Percentiles rank a stretch among this genome's conserved stretches.
These are phyloP conservation scores for Agrilus cyanescens DNA, from an alignment of 2,888 invertebrate species.

Conservation along the genomic window DNA sequence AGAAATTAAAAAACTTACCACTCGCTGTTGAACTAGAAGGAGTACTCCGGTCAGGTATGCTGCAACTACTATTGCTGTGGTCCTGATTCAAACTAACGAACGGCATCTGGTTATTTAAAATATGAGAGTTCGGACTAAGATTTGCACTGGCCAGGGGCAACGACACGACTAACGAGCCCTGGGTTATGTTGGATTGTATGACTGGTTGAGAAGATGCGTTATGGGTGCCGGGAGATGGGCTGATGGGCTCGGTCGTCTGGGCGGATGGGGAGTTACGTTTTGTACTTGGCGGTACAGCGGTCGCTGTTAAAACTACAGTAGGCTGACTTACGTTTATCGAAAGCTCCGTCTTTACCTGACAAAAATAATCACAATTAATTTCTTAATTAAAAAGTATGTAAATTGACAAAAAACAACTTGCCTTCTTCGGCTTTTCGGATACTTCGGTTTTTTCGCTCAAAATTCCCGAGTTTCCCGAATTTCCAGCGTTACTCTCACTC, in stretches of 20 bases:
- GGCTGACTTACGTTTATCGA: neutral
- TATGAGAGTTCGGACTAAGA: slow-evolving; percentile 30
- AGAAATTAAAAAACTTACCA: neutral
- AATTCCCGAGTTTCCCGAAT: neutral
- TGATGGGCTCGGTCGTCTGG: slow-evolving; percentile 9
- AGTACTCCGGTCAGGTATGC: slow-evolving; percentile 1
- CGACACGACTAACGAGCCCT: slow-evolving; percentile 43
- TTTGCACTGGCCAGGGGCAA: slow-evolving; percentile 46
- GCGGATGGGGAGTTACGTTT: slow-evolving; percentile 7
- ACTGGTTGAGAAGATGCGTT: slow-evolving; percentile 10
- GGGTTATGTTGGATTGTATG: slow-evolving; percentile 3
- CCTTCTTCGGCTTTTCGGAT: slow-evolving; percentile 19
- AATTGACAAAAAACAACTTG: too few species aligned
- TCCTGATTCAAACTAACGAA: slow-evolving; percentile 16
- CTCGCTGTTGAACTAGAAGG: slow-evolving; percentile 1
- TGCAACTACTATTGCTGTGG: neutral
- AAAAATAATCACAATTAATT: too few species aligned
- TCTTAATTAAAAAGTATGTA: too few species aligned
- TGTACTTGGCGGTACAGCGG: slow-evolving; percentile 7
- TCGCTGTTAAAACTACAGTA: slow-evolving; percentile 6
- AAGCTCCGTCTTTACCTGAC: too few species aligned
- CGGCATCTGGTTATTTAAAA: slow-evolving; percentile 26
- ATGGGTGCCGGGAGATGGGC: slow-evolving; percentile 8
- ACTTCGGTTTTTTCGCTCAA: slow-evolving; percentile 13
- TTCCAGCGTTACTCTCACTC: too few species aligned